Evolutionary conservation across 2,888 invertebrate genomes (phyloP), one percentile per base, ranked within the genome.

Genomic region (Dastarcus helophoroides): DNA sequence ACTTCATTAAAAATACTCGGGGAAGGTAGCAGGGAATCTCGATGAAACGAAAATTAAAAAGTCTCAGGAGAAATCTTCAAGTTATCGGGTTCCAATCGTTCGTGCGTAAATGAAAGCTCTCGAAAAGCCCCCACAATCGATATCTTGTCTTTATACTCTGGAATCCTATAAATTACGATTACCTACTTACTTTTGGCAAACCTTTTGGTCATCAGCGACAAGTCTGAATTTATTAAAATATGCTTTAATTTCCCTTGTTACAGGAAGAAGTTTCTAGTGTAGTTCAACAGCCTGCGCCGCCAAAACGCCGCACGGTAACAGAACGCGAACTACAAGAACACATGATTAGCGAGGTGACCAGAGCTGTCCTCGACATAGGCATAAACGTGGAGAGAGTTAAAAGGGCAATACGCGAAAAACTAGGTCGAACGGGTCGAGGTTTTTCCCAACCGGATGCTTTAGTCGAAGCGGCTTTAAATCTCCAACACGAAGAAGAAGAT

Each of bases 391-490:
- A 68, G 8, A 57, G 69, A 33, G 65, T 78, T 1, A 69, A 70
- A 47, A 64, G 63, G 43, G 72, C 70, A 3, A 61, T 76, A 8
- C 67, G 65, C 44, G 65, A 67, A 32, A 69, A 69, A 51, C 49
- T 77, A 31, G 66, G 68, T 37, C 60, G 56, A 29, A 57, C 65
- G 45, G 83, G 83, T 0, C 49, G 64, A 24, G 70, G 76, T 1
- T 84, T 76, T 55, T 61, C 64, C 8, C 70, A 72, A n/a, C 67
- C 77, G 1, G 79, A 81, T 47, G 73, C 78, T 13, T 60, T 85
- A 4, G 73, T 85, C 24, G 75, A 79, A 52, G 79, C 81, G 4
- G 76, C 80, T 3, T 60, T 85, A 14, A 75, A 76, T 48, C 68
- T 75, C 26, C 78, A 79, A 53, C 56, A 71, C 31, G 68, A 69